phyloP scores from a whole-genome alignment of 2,113 vertebrate genomes.

The Megalops atlanticus region DNA sequence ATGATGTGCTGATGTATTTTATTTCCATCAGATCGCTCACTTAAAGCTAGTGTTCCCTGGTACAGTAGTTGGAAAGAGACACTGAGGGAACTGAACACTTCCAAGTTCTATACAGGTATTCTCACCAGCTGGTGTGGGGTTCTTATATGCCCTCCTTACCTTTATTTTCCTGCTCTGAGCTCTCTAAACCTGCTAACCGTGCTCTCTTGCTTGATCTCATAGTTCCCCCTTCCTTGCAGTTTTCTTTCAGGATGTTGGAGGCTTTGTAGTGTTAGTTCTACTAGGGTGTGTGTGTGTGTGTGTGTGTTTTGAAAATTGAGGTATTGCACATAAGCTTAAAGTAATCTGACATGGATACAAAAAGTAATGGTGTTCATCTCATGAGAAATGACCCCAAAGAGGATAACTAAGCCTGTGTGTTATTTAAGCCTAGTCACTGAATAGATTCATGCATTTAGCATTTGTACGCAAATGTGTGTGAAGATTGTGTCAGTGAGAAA shows the following conservation, averaged over 20 bases:
- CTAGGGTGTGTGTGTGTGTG: slow-evolving; percentile 9
- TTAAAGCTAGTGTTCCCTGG: slow-evolving; percentile 91
- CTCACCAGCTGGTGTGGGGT: slow-evolving; percentile 62
- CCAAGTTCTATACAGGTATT: slow-evolving; percentile 85
- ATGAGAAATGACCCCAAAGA: background rate
- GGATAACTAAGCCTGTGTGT: background rate
- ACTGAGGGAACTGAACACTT: slow-evolving; percentile 83
- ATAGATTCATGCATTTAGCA: too few species aligned
- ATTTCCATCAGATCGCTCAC: slow-evolving; percentile 82
- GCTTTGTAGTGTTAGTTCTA: slow-evolving; percentile 21
- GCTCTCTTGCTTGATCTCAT: background rate
- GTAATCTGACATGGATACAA: slow-evolving; percentile 8
- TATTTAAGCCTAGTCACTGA: background rate
- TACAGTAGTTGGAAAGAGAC: slow-evolving; percentile 90
- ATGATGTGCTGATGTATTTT: slow-evolving; percentile 68
- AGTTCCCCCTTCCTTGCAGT: background rate
- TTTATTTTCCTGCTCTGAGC: slow-evolving; percentile 42
- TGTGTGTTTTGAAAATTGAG: slow-evolving; percentile 19
- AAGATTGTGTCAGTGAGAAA: background rate
- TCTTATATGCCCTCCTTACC: slow-evolving; percentile 52
- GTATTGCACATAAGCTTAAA: background rate
- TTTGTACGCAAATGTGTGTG: too few species aligned
- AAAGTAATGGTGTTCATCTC: slow-evolving; percentile 17
- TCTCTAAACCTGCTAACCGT: slow-evolving; percentile 20
- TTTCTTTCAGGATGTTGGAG: slow-evolving; percentile 15